phyloP scores from a whole-genome alignment of 2,888 invertebrate genomes.

The Perithous albicinctus region DNA sequence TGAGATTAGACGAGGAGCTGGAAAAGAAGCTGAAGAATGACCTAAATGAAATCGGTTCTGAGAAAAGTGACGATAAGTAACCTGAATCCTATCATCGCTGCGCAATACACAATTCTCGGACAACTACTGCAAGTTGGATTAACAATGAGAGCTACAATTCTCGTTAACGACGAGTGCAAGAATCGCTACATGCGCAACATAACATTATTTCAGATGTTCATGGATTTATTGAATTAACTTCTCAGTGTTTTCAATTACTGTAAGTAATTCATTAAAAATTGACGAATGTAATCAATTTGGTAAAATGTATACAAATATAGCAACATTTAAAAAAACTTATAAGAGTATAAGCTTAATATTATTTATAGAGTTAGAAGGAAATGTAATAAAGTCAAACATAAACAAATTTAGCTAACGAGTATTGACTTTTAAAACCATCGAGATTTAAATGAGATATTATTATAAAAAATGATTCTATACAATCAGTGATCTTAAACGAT shows the following conservation, averaged over 20 bases:
- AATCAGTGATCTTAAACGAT: too few relatives aligned
- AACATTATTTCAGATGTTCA: not conserved
- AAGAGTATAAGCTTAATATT: too few relatives aligned
- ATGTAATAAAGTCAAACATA: too few relatives aligned
- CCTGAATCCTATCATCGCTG: conserved; percentile 11
- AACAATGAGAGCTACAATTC: not conserved
- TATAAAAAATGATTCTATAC: too few relatives aligned
- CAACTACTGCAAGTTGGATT: conserved; percentile 1
- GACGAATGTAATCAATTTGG: not conserved
- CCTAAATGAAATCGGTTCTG: conserved; percentile 42
- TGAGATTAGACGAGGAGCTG: conserved; percentile 23
- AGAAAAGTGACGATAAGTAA: conserved; percentile 25
- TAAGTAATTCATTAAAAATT: not conserved
- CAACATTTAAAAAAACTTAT: too few relatives aligned
- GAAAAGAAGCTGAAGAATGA: conserved; percentile 2
- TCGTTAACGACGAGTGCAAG: conserved; percentile 2
- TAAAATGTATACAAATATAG: too few relatives aligned
- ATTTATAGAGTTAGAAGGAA: too few relatives aligned
- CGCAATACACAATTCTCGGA: conserved; percentile 24
- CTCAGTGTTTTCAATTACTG: not conserved
- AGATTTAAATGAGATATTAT: too few relatives aligned
- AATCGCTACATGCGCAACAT: not conserved
- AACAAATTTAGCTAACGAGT: too few relatives aligned
- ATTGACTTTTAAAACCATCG: too few relatives aligned
- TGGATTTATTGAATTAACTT: not conserved